Conservation (phyloP, 2,888 invertebrate genomes). For the Sinopyrophorus schimmeli region DNA sequence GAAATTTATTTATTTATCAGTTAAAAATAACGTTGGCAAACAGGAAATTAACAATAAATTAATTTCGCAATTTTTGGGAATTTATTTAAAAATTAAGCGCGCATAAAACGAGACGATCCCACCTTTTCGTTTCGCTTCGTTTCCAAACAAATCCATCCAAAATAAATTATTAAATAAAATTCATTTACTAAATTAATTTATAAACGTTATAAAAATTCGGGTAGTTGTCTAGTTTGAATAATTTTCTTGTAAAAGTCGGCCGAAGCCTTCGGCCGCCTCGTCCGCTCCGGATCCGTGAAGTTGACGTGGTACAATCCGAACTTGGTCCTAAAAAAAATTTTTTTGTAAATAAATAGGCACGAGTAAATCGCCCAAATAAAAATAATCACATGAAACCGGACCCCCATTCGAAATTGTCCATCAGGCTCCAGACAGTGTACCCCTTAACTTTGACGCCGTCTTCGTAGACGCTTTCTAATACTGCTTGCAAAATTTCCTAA, state of each 20-base stretch:
- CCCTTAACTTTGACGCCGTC: conserved; percentile 58
- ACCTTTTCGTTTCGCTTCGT: too few species aligned
- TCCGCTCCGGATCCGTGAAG: conserved; percentile 13
- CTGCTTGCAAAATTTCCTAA: conserved; percentile 37
- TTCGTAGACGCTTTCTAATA: conserved; percentile 42
- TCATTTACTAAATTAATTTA: too few species aligned
- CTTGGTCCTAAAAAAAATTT: background rate
- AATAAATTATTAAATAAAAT: too few species aligned
- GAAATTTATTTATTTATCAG: too few species aligned
- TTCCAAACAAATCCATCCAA: too few species aligned
- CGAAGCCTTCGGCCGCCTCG: conserved; percentile 19
- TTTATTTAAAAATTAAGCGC: too few species aligned
- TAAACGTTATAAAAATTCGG: background rate
- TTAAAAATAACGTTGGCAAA: too few species aligned
- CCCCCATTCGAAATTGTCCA: conserved; percentile 68
- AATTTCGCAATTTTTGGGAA: too few species aligned
- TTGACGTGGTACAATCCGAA: conserved; percentile 29
- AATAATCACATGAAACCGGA: conserved; percentile 58
- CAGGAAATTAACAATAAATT: too few species aligned
- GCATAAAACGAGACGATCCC: too few species aligned
- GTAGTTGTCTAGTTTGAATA: conserved; percentile 3
- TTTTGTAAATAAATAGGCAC: too few species aligned
- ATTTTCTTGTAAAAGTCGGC: conserved; percentile 7
- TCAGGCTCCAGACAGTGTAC: conserved; percentile 64
- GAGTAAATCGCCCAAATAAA: too few species aligned